These are phyloP conservation scores for Cygnus olor DNA, from an alignment of 2,797 vertebrate species.

Conservation along the genomic window DNA sequence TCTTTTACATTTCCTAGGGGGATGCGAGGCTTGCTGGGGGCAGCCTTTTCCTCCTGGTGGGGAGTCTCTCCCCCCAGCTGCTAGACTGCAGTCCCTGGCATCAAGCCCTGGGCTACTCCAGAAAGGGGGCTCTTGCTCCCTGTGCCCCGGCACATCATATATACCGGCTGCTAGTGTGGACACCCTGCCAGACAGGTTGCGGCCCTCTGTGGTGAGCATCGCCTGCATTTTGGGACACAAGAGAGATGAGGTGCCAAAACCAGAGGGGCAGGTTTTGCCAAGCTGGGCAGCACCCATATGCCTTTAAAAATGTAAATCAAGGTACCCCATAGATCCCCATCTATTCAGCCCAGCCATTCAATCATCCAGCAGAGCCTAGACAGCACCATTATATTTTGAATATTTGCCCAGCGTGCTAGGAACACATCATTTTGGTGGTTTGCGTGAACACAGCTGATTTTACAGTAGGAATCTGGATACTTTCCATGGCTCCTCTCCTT, in stretches of 20 bases:
- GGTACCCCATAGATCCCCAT: background rate
- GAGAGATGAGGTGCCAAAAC: background rate
- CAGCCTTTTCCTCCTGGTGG: too few relatives aligned
- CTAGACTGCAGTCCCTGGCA: background rate
- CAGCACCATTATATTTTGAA: background rate
- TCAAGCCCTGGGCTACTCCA: background rate
- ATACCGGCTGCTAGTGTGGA: accelerated
- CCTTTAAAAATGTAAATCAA: background rate
- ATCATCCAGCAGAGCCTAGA: background rate
- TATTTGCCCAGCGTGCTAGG: background rate
- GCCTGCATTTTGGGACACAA: background rate
- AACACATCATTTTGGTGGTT: accelerated
- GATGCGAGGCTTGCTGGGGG: too few relatives aligned
- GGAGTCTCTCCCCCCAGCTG: too few relatives aligned
- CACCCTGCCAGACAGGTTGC: background rate
- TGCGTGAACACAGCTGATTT: background rate
- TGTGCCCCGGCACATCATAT: accelerated
- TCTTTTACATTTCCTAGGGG: background rate
- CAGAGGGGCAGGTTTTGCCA: background rate
- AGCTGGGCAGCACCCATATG: background rate
- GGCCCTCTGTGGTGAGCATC: background rate
- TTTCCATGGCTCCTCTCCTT: background rate
- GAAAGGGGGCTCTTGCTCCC: background rate
- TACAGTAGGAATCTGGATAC: background rate
- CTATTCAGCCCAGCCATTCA: background rate